Base-by-base conservation (phyloP, 2,113 vertebrate species). In the Apus apus region DNA sequence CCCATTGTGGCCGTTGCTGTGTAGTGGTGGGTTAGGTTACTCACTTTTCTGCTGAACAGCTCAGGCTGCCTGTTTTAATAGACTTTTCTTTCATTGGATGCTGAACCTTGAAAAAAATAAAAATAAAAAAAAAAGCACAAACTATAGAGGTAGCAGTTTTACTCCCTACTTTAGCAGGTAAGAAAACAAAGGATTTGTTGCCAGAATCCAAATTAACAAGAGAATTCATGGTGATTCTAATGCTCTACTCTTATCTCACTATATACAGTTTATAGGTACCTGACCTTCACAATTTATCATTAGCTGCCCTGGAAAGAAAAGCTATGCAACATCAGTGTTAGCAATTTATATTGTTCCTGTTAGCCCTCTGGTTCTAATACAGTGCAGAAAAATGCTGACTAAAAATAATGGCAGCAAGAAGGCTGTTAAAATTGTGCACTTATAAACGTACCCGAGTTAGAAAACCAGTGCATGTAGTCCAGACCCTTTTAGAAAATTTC, bases 11-110 rank as follows among this genome's bases (percentile, higher is more conserved):
- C 86, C 96, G 85, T 93, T 96, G 75, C 79, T 92, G 79, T 75
- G 50, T 88, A 82, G 58, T 94, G 50, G 64, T 95, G 94, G 90
- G 62, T 94, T 95, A 95, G 74, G 90, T 96, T 97, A 96, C 93
- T 94, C 68, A 51, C 75, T 95, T 86, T 81, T 83, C 67, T 16
- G 29, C 80, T 73, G 62, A 89, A 40, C 62, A 81, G 60, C 43
- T 93, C 86, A 83, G 72, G 54, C 94, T 96, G 85, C 58, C 71
- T 84, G 23, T 51, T 91, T 89, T 89, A 83, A 75, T 93, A 91
- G 89, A 25, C 51, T 87, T 26, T 76, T 74, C 58, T 95, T 73
- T 90, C 76, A 61, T 45, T 94, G 77, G 56, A 76, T 8, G 3
- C 57, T 82, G 72, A 82, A n/a, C 58, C 54, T 61, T 89, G 50